Evolutionary conservation across 2,113 vertebrate genomes (phyloP), one percentile per base, ranked within the genome.

Genomic region (Callaeas wilsoni): DNA sequence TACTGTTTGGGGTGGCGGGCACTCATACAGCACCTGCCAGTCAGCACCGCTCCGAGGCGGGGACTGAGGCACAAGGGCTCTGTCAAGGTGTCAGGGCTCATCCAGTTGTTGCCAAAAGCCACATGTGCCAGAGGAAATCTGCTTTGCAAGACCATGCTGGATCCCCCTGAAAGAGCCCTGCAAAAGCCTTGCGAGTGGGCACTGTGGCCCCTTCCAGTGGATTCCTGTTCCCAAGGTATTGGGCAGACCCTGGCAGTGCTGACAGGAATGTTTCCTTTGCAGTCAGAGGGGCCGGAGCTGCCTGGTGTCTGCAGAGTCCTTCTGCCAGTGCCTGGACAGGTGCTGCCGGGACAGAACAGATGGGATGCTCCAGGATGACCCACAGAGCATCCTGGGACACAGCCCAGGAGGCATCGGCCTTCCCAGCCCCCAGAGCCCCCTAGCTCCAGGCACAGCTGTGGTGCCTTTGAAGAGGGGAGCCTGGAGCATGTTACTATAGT

Each of bases 401-500:
- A 75, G 69, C n/a, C 37, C 69, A 9, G 46, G 55, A 27, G 33
- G 26, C 20, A 50, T 4, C 26, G 6, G 55, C 46, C 67, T 46
- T 22, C 3, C 2, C 22, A 74, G 55, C 32, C 57, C 63, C 44
- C 1, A 0, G 22, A 68, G 35, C 44, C 9, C 59, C 42, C 44
- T 18, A 9, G n/a, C 74, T 37, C 71, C 0, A 2, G 7, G 55
- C 22, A 5, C 68, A 52, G 84, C 94, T 64, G 73, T 26, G 22
- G 44, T 6, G 20, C 94, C 87, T 87, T 87, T 93, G 93, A 77
- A 94, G 78, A 84, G 64, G 89, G 89, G 82, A 95, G 83, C 89
- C 95, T 25, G 1, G 81, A 94, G 89, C 86, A n/a, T 4, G 95
- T 98, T 98, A 65, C 97, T 94, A 97, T 98, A 96, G 98, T 85